Evolutionary conservation across 1,140 invertebrate genomes (phyloP).

Genomic region (Pachypsylla venusta): DNA sequence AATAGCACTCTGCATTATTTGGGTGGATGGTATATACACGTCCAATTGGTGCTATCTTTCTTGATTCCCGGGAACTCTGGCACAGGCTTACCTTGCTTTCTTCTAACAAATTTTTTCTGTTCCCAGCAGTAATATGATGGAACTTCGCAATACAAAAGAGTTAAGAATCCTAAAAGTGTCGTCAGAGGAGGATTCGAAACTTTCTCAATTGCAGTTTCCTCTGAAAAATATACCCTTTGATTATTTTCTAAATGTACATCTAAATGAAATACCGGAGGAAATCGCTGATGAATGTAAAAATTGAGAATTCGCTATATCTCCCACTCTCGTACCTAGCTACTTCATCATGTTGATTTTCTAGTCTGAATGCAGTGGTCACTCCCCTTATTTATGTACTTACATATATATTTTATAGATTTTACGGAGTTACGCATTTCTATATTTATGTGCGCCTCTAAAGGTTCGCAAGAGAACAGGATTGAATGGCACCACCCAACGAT

Average conservation of each 20-base stretch:
- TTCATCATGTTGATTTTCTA: not conserved
- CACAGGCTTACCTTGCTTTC: slow-evolving; percentile 17
- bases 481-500: slow-evolving; percentile 14
- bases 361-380: not conserved
- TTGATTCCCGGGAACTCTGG: slow-evolving; percentile 16
- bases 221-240: slow-evolving; percentile 24
- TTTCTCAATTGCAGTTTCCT: slow-evolving; percentile 13
- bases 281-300: slow-evolving; percentile 29
- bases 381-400: not conserved
- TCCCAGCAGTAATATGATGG: slow-evolving; percentile 13
- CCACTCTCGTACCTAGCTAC: not conserved
- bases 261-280: slow-evolving; percentile 28
- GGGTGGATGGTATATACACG: slow-evolving; percentile 28
- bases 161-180: not conserved
- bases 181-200: not conserved
- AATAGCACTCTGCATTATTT: slow-evolving; percentile 25
- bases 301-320: slow-evolving; percentile 28
- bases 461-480: not conserved
- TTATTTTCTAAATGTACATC: slow-evolving; percentile 27
- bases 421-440: not conserved
- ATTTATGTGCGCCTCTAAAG: not conserved
- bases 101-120: slow-evolving; percentile 14
- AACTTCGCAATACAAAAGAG: slow-evolving; percentile 14
- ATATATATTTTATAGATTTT: not conserved
- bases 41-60: slow-evolving; percentile 19